Conservation (phyloP, 2,797 vertebrate genomes). For the Bryconaethiops microstoma region DNA sequence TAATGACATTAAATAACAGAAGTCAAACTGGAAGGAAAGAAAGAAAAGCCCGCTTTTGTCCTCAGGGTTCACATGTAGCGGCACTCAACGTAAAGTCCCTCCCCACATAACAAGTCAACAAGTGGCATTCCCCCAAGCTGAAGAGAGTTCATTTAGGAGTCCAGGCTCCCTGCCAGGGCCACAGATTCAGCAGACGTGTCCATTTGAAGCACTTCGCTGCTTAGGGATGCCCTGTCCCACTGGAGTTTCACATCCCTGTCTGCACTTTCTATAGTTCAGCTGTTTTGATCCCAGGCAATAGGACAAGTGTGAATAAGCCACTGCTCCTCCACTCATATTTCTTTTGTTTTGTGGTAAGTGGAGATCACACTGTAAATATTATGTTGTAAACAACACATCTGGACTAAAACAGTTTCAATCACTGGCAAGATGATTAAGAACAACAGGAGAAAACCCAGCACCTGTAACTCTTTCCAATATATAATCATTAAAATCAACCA, state of each 20-base stretch:
- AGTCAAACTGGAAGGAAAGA: conserved; percentile 39
- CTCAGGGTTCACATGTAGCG: conserved; percentile 28
- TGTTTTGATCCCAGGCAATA: conserved; percentile 14
- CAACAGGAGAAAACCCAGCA: not conserved
- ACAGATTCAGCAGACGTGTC: conserved; percentile 71
- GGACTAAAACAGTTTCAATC: not conserved
- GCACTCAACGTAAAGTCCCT: conserved; percentile 44
- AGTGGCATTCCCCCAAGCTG: conserved; percentile 67
- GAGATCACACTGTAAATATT: not conserved
- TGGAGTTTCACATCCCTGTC: conserved; percentile 57
- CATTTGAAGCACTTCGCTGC: conserved; percentile 66
- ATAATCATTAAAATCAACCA: not conserved
- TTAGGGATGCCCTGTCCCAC: conserved; percentile 47
- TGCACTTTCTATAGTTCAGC: conserved; percentile 19
- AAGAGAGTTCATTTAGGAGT: conserved; percentile 61
- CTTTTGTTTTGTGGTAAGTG: not conserved
- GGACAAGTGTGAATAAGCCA: not conserved
- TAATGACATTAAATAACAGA: conserved; percentile 47
- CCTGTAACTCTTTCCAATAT: not conserved
- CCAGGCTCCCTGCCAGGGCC: conserved; percentile 70
- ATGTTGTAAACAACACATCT: not conserved
- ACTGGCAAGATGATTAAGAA: not conserved
- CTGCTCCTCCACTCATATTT: not conserved
- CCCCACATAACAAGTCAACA: conserved; percentile 74
- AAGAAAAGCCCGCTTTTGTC: conserved; percentile 60